Base-by-base conservation (phyloP, 2,113 vertebrate species). In the Cyprinodon tularosa region DNA sequence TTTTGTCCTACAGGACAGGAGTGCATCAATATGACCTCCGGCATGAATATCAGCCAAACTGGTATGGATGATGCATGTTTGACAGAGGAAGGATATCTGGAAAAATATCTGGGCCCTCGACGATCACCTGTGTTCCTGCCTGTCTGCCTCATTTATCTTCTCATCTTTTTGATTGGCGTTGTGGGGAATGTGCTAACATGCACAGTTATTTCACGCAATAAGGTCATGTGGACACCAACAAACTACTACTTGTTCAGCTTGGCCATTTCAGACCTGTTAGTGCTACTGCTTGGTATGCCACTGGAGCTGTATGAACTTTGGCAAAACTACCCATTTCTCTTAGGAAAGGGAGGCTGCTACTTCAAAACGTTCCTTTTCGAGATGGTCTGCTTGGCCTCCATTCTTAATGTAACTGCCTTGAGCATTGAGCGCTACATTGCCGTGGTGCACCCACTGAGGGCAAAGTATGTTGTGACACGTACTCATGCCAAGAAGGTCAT, bases 201-300 rank as follows among this genome's bases (percentile, higher is more conserved):
- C 83, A 85, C 87, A 0, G 96, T 99, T 81, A 97, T 98, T 80
- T 84, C 95, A 6, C 93, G 92, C 77, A 94, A 98, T 90, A 95
- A 94, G 15, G 93, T 97, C 82, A 97, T 99, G 97, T 93, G 94
- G 87, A 97, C 96, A 0, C 96, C 97, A 59, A 99, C 97, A 68
- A 98, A 99, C 92, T 97, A 95, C 88, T 99, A 98, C 90, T 90
- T 99, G 50, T 95, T 99, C 93, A 99, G 98, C 89, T 91, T 99
- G 78, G 96, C 97, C 0, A 70, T 96, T 65, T 98, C 98, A 0
- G 97, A 99, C 92, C 94, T 99, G 86, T 90, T 99, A 86, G 96
- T 98, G 78, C 94, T 99, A 44, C 91, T 99, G 37, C 75, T 98
- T 3, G 97, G 97, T 8, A 95, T 99, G 97, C 97, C 97, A 0